Base-by-base conservation (phyloP, 2,797 vertebrate genomes). In the Cuniculus paca region DNA sequence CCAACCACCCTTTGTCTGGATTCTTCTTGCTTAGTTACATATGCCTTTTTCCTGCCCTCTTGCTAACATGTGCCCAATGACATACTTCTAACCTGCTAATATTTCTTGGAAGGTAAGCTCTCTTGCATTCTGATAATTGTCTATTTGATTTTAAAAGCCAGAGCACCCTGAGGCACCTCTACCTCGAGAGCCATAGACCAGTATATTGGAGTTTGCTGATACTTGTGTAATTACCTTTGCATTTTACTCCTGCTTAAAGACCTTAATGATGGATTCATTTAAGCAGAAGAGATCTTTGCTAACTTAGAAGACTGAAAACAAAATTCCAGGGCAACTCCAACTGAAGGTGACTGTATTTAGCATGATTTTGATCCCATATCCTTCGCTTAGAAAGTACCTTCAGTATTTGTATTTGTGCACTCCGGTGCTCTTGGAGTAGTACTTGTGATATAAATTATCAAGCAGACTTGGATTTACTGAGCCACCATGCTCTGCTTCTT, bases 71-170 rank as follows among this genome's bases (percentile, higher is more conserved):
- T 98, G 97, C 97, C 97, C 98, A 98, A 97, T 98, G 98, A 95
- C 98, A 98, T 95, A 95, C 98, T 98, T 97, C 98, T 98, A 98
- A 97, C 97, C 98, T 97, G 98, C 98, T 98, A 97, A 86, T 98
- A 97, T 98, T 97, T 98, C 98, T 97, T 86, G 96, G 97, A 99
- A 99, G 98, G 98, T 99, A 99, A 99, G 99, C 97, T 39, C 50
- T 98, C 96, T 98, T 98, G 95, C 98, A 94, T 98, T 98, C 97
- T 98, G 97, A 96, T 97, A 94, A 97, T 88, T 98, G 96, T 99
- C 90, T 98, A 97, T 97, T 98, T 98, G 97, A 98, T 98, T 39
- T 14, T 96, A 82, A 97, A 94, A 96, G 95, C 97, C 95, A 96
- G 97, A 96, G 81, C 97, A 97, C 86, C 39, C 61, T 58, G 52